A percentile compares a stretch with the other conserved stretches of the same genome.
phyloP scores from a whole-genome alignment of 2,113 vertebrate species.

The Nothocercus julius region DNA sequence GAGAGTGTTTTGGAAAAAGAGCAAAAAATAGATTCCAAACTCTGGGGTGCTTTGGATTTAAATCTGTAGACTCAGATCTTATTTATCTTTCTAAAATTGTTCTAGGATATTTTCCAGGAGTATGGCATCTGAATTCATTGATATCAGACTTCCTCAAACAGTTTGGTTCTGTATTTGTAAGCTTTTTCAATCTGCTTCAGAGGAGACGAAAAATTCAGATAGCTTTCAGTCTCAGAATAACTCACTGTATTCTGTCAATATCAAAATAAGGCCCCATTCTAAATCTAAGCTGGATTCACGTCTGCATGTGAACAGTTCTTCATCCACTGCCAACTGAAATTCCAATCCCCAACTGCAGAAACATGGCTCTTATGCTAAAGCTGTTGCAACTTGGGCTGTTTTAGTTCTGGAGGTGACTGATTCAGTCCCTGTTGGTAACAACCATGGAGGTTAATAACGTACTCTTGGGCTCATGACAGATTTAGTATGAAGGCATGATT shows the following conservation, averaged over 20 bases:
- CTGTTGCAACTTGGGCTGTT: neutral
- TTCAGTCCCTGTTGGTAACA: neutral
- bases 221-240: neutral
- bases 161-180: neutral
- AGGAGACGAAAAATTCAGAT: neutral
- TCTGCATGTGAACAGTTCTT: neutral
- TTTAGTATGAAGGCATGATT: neutral
- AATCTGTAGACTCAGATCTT: neutral
- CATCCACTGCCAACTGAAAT: neutral
- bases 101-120: neutral
- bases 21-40: neutral
- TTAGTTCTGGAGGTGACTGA: neutral
- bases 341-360: neutral
- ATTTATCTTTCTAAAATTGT: neutral
- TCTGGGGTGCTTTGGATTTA: neutral
- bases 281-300: neutral
- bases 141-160: neutral
- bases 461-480: neutral
- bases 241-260: neutral
- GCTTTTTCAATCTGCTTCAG: neutral
- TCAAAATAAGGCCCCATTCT: neutral
- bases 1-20: neutral
- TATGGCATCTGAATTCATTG: neutral
- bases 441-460: neutral
- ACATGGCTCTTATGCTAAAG: neutral